These are phyloP conservation scores for Cherax quadricarinatus DNA, from an alignment of 1,140 invertebrate genomes.

Conservation along the genomic window DNA sequence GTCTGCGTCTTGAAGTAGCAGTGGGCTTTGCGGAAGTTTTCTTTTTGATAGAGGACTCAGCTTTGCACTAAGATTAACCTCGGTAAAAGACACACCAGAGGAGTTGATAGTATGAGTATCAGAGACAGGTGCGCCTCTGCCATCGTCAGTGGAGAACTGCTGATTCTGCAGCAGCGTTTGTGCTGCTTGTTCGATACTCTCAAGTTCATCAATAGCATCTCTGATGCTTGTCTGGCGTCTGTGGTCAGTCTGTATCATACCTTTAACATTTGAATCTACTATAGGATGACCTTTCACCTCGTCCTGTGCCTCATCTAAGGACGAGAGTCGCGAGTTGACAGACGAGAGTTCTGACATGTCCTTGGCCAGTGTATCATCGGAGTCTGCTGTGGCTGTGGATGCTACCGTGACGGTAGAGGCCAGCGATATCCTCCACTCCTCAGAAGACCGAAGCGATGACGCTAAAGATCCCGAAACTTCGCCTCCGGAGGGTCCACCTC, in stretches of 20 bases:
- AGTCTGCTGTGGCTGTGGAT: slow-evolving; percentile 62
- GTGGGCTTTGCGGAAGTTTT: not conserved
- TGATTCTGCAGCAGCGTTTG: slow-evolving; percentile 54
- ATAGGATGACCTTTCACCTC: slow-evolving; percentile 11
- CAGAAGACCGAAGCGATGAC: slow-evolving; percentile 70
- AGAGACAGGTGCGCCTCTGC: not conserved
- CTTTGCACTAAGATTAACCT: not conserved
- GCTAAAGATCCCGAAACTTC: slow-evolving; percentile 63
- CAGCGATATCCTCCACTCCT: slow-evolving; percentile 70
- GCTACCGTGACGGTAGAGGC: slow-evolving; percentile 69
- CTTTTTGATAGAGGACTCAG: slow-evolving; percentile 15
- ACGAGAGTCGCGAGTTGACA: slow-evolving; percentile 70
- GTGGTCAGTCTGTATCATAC: not conserved
- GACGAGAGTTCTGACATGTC: slow-evolving; percentile 73
- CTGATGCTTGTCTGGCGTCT: slow-evolving; percentile 63
- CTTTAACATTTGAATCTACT: slow-evolving; percentile 26
- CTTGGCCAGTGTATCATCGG: slow-evolving; percentile 71
- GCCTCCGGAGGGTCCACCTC: slow-evolving; percentile 31
- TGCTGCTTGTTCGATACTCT: slow-evolving; percentile 68
- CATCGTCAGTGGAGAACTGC: slow-evolving; percentile 40
- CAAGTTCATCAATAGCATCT: slow-evolving; percentile 67
- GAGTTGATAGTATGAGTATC: not conserved
- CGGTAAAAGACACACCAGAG: not conserved
- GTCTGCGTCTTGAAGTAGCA: not conserved
- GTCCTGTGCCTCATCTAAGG: slow-evolving; percentile 50